Evolutionary conservation across 2,113 vertebrate genomes (phyloP).

Genomic region (Zapus hudsonius): DNA sequence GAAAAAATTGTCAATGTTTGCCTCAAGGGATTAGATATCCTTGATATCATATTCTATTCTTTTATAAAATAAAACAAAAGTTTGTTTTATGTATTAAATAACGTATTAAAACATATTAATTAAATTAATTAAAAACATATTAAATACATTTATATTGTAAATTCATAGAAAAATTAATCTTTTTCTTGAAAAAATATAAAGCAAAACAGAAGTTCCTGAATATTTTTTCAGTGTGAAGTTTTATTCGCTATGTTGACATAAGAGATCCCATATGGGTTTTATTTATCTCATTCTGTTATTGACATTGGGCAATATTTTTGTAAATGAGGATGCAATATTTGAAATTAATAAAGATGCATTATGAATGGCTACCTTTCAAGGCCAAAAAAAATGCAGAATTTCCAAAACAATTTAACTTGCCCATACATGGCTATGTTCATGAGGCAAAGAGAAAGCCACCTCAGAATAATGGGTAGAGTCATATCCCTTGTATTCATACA

Average conservation of each 20-base stretch:
- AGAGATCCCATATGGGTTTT: neutral
- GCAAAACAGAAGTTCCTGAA: no score
- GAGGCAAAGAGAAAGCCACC: conserved; percentile 9
- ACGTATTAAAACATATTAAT: no score
- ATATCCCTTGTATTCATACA: conserved; percentile 20
- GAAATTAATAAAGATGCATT: conserved; percentile 11
- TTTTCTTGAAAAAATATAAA: no score
- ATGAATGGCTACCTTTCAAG: conserved; percentile 45
- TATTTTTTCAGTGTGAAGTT: no score
- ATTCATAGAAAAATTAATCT: no score
- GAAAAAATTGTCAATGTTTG: neutral
- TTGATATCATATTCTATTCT: no score
- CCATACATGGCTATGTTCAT: neutral
- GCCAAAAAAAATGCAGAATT: neutral
- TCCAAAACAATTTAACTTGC: neutral
- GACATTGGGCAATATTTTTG: neutral
- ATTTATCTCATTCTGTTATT: neutral
- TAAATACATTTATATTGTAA: no score
- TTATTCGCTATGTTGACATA: neutral
- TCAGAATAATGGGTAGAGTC: conserved; percentile 18
- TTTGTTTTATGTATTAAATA: no score
- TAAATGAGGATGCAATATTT: conserved; percentile 10
- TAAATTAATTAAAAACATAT: no score
- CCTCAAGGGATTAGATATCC: neutral
- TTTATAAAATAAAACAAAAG: no score